Evolutionary conservation across 2,113 vertebrate genomes (phyloP), one percentile per base, ranked within the genome.

Genomic region (Eurystomus gularis): DNA sequence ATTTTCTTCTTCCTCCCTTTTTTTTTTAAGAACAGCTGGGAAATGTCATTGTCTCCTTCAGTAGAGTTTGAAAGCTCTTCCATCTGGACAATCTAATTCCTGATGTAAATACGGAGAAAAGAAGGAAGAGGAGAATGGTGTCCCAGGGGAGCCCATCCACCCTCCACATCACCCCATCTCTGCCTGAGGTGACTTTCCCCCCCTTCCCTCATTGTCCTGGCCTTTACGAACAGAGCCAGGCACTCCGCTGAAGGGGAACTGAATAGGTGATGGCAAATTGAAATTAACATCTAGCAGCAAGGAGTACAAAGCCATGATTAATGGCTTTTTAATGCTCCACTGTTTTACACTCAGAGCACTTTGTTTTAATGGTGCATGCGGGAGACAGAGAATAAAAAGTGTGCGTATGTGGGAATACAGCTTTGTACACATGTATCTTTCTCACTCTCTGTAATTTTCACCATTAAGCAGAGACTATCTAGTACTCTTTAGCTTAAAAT

Each of bases 271-370:
- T 11, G 48, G 88, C 75, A 97, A 97, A 98, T 94, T 94, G 75
- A 97, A 98, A 97, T 95, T 96, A 98, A 94, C 96, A 89, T 82
- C 85, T 79, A 86, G 87, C 92, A 90, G 90, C 89, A 97, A 94
- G 96, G 89, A 97, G 93, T 82, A 94, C 92, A 77, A 94, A 95
- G 93, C 29, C 57, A 80, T 97, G 97, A 97, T 95, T 97, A 97
- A 98, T 95, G 94, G 76, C 68, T 95, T 96, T 86, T 92, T 92
- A 95, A 88, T 90, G 86, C 71, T 85, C 75, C 79, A 40, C 91
- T 28, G 7, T 94, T 95, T 83, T 60, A 81, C 55, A 95, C 89
- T 90, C 44, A 2, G 69, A 96, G 83, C 54, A 70, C 89, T 97
- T 90, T 94, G 75, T 86, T 94, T 94, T 93, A 75, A 82, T 35